phyloP scores from a whole-genome alignment of 2,888 invertebrate species.

The Epinotia bilunana region DNA sequence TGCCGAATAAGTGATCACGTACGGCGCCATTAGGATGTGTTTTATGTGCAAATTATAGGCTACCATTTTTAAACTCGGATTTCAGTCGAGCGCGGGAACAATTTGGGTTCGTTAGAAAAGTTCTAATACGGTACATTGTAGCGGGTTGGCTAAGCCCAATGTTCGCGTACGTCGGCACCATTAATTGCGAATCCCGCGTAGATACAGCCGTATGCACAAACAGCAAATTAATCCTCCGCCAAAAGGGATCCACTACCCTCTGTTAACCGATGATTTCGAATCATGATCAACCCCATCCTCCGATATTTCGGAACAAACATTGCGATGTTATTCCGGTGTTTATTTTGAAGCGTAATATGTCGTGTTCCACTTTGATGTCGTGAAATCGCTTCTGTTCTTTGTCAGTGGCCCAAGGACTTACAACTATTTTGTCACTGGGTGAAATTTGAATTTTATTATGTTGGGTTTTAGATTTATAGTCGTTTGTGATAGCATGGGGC shows the following conservation, averaged over 20 bases:
- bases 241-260: constrained; percentile 80
- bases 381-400: constrained; percentile 84
- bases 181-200: constrained; percentile 70
- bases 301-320: constrained; percentile 83
- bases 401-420: constrained; percentile 80
- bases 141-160: constrained; percentile 43
- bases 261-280: constrained; percentile 79
- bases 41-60: constrained; percentile 84
- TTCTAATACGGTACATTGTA: constrained; percentile 62
- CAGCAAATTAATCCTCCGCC: constrained; percentile 78
- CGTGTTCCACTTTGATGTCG: constrained; percentile 85
- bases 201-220: constrained; percentile 68
- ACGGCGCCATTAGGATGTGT: constrained; percentile 81
- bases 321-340: constrained; percentile 83
- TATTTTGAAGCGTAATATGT: constrained; percentile 84
- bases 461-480: constrained; percentile 76
- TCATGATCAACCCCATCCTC: constrained; percentile 75
- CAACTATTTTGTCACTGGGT: constrained; percentile 74
- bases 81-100: constrained; percentile 66
- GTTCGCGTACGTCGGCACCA: constrained; percentile 50
- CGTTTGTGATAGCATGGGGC: constrained; percentile 73
- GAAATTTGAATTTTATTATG: constrained; percentile 78
- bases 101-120: constrained; percentile 79
- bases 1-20: constrained; percentile 82
- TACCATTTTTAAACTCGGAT: constrained; percentile 79